These are phyloP conservation scores for Elmis aenea DNA, from an alignment of 2,888 invertebrate species.

Conservation along the genomic window DNA sequence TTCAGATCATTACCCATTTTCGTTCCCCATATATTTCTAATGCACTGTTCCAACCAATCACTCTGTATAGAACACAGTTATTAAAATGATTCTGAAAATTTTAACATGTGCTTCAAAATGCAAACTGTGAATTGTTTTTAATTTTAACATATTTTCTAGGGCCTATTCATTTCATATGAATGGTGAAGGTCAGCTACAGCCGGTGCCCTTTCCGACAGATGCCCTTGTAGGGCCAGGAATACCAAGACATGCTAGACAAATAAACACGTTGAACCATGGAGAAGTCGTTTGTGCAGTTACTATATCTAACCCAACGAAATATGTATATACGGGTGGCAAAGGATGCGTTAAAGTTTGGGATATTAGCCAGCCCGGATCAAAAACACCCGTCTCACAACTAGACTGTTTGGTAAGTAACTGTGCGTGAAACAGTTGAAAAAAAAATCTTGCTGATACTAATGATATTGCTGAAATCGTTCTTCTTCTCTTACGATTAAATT, in stretches of 20 bases:
- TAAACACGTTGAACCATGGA: slow-evolving; percentile 89
- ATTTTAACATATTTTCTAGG: too few species aligned
- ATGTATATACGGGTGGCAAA: slow-evolving; percentile 94
- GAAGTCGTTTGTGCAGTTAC: slow-evolving; percentile 98
- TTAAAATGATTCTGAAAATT: too few species aligned
- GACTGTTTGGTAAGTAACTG: slow-evolving; percentile 84
- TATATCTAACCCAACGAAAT: slow-evolving; percentile 87
- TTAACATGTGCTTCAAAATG: too few species aligned
- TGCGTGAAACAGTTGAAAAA: too few species aligned
- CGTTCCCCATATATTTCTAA: too few species aligned
- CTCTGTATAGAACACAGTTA: too few species aligned
- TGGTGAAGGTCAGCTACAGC: slow-evolving; percentile 83
- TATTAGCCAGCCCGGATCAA: slow-evolving; percentile 81
- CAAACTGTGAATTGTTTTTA: too few species aligned
- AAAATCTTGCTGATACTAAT: too few species aligned
- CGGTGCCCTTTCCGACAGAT: slow-evolving; percentile 92
- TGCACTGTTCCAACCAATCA: too few species aligned
- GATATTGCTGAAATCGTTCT: too few species aligned
- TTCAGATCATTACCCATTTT: too few species aligned
- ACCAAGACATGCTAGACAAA: slow-evolving; percentile 86
- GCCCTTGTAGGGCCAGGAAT: slow-evolving; percentile 90
- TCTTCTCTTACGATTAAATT: too few species aligned
- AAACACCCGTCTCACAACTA: slow-evolving; percentile 84
- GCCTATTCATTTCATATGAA: slow-evolving; percentile 94
- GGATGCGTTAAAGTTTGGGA: slow-evolving; percentile 98